Evolutionary conservation across 2,888 invertebrate genomes (phyloP), one percentile per base, ranked within the genome.

Genomic region (Pyrocoelia pectoralis): DNA sequence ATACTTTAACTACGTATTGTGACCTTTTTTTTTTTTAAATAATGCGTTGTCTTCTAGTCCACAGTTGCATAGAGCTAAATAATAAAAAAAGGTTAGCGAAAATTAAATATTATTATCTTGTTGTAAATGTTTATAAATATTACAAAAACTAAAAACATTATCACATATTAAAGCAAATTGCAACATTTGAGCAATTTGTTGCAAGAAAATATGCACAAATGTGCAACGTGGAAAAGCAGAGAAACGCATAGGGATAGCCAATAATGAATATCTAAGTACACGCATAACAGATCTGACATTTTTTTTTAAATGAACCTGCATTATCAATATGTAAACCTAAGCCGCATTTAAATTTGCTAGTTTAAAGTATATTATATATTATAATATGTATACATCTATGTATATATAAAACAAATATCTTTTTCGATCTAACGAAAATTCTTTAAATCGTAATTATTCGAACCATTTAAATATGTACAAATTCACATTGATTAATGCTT

Each of bases 231-330:
- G 51, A 56, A 12, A 52, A 61, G 50, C 43, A 46, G 55, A 33
- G 10, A 66, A 53, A 57, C 56, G 48, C 48, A 65, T 48, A 18
- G 59, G 63, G 61, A 66, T 69, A 70, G 66, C 65, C 67, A 68
- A 66, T 71, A 73, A 74, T 70, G 71, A 70, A 71, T 73, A 70
- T 73, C 77, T 77, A 77, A 77, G 77, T 77, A 77, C 77, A 77
- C 73, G 73, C 75, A 76, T 71, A 75, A 74, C 75, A 76, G 75
- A 77, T 77, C 74, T 74, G 72, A 74, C 71, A 72, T 69, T 72
- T n/a, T n/a, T n/a, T n/a, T 59, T 74, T 72, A 72, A 68, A 68
- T 69, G 67, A 65, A 61, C 49, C 56, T 61, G 62, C 56, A 52
- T 57, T 54, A 48, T 48, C 41, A 46, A 51, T 33, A 56, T 48